Base-by-base conservation (phyloP, 2,888 invertebrate species). In the Pantelozetes paolii region DNA sequence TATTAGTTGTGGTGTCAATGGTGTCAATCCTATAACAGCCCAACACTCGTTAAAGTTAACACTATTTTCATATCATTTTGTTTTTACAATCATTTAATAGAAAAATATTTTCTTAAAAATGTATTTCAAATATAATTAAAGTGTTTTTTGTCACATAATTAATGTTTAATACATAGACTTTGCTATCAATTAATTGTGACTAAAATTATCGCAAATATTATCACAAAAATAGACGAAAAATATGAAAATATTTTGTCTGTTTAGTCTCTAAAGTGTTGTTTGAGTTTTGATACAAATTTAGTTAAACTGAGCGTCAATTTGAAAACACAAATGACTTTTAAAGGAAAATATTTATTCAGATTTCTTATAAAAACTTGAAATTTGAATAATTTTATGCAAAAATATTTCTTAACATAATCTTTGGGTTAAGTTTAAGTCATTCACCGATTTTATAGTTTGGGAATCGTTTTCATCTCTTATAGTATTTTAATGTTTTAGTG, bases 1-100 rank as follows among this genome's bases (percentile, higher is more conserved):
- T 54, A 54, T 54, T 54, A 54, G 54, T 26, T 54, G 54, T 54
- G 54, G 54, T 54, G 54, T 54, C 54, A 54, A 54, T 54, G 20
- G n/a, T 54, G 26, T 23, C 45, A 45, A 45, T 15, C 45, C 45
- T 45, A 6, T 45, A 15, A 45, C 11, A 45, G 45, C 45, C 45
- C 45, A 45, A 45, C 45, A 45, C 45, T 45, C 18, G 15, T 45
- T 36, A 36, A 9, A 36, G 36, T 36, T 36, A 36, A 9, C 18
- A 11, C 45, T 45, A 6, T 11, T 45, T 15, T 18, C 45, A 6
- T 18, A 13, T 45, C 8, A 45, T 45, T 45, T 45, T 18, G 11
- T 45, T 45, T 9, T 2, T 9, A 6, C 8, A 45, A 45, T 11
- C 45, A 45, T 45, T 45, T 45, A 6, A 36, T 36, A 36, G 6